Evolutionary conservation across 2,888 invertebrate species (phyloP).

Genomic region (Ametastegia equiseti): DNA sequence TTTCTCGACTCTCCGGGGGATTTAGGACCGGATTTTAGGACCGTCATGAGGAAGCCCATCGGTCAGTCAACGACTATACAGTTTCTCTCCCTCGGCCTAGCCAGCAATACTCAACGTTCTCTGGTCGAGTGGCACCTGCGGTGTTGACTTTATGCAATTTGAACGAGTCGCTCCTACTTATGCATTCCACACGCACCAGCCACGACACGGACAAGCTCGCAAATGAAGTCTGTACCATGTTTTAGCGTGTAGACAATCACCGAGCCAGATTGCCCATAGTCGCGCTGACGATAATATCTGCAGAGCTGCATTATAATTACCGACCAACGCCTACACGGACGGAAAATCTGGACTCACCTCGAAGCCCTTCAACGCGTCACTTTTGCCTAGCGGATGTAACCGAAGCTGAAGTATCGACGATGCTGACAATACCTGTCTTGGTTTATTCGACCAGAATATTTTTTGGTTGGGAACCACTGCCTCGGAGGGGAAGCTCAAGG

Average conservation of each 20-base stretch:
- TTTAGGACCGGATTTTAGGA: not conserved
- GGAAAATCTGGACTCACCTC: not conserved
- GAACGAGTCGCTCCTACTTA: not conserved
- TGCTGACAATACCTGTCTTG: not conserved
- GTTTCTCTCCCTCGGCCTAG: not conserved
- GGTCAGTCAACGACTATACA: conserved; percentile 6
- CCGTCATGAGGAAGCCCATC: not conserved
- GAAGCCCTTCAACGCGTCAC: not conserved
- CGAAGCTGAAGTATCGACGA: not conserved
- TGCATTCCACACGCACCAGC: not conserved
- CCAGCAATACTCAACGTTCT: conserved; percentile 15
- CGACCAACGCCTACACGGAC: not conserved
- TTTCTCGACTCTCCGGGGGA: not conserved
- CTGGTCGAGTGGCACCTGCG: not conserved
- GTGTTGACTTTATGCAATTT: not conserved
- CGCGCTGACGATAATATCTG: not conserved
- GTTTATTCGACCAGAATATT: too few relatives aligned
- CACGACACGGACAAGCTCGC: not conserved
- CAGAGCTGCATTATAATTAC: not conserved
- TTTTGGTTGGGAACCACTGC: conserved; percentile 27
- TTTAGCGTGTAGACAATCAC: not conserved
- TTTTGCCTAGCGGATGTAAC: not conserved
- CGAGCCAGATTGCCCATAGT: not conserved
- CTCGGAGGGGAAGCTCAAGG: conserved; percentile 34
- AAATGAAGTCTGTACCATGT: not conserved